Base-by-base conservation (phyloP, 1,140 invertebrate species). In the Kradibia gibbosae region DNA sequence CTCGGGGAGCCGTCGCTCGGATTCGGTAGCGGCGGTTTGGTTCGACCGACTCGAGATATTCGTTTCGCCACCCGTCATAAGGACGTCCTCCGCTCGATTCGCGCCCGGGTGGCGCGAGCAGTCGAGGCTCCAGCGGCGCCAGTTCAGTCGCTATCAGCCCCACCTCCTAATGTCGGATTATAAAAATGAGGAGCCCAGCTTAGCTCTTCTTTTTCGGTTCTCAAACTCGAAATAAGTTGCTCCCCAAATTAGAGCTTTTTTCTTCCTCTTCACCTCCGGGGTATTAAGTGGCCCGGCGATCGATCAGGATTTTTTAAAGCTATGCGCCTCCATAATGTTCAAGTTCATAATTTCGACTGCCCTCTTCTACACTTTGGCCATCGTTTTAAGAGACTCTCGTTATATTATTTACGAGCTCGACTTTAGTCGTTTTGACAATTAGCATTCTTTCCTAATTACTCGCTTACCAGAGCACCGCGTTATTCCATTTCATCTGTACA, bases 1-100 rank as follows among this genome's bases (percentile, higher is more conserved):
- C 28, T 77, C 71, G 77, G 53, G 75, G 75, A 34, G 34, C 60
- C 45, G 50, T 42, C 48, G n/a, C 60, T 77, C 45, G 8, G 28
- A 34, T 53, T 20, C 8, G 45, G 31, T 39, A 36, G 22, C 53
- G 31, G 31, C n/a, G 57, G 28, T 34, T 3, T 3, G 28, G 31
- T 81, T 72, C 74, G 71, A 60, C 60, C 22, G 78, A 86, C 73
- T 83, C 60, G 67, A 53, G 60, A 84, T 82, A 82, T 80, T 79
- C 84, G 84, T 86, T 84, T 77, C 50, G 60, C 34, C 13, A 39
- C 22, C 13, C 15, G n/a, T 25, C 70, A 48, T n/a, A n/a, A n/a
- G n/a, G n/a, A n/a, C n/a, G n/a, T n/a, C n/a, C n/a, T n/a, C n/a
- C n/a, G n/a, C n/a, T n/a, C n/a, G n/a, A n/a, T n/a, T n/a, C n/a